A percentile compares a stretch with the other conserved stretches of the same genome.
phyloP scores from a whole-genome alignment of 2,888 invertebrate species.

The Heteropelma amictum region DNA sequence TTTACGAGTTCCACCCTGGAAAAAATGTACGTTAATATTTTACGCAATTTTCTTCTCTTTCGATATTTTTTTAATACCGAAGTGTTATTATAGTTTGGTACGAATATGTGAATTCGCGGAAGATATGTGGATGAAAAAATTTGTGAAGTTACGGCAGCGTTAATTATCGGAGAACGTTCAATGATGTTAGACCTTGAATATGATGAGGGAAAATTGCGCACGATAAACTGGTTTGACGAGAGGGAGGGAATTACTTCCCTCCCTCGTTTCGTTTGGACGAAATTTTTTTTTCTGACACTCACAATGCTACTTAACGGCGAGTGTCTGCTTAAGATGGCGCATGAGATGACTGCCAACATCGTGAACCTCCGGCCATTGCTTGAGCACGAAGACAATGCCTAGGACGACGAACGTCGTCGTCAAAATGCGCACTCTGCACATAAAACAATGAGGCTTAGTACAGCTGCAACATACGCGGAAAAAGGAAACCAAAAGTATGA shows the following conservation, averaged over 20 bases:
- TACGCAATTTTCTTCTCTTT: background rate
- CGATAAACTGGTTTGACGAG: too few species aligned
- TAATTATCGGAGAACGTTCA: too few species aligned
- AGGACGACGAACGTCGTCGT: constrained; percentile 90
- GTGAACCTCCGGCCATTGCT: constrained; percentile 93
- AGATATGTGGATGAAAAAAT: too few species aligned
- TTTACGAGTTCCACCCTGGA: constrained; percentile 58
- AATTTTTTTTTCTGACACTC: constrained; percentile 60
- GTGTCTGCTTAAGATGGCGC: constrained; percentile 87
- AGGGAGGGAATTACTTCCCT: too few species aligned
- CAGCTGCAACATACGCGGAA: constrained; percentile 76
- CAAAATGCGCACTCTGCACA: constrained; percentile 89
- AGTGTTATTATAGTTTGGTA: too few species aligned
- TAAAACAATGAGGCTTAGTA: constrained; percentile 78
- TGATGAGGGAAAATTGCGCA: too few species aligned
- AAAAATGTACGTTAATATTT: constrained; percentile 28
- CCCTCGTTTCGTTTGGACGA: constrained; percentile 56
- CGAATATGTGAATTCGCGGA: too few species aligned
- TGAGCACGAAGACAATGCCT: constrained; percentile 89
- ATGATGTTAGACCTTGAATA: too few species aligned
- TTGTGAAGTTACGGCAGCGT: too few species aligned
- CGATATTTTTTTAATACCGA: background rate
- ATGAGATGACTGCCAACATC: constrained; percentile 90
- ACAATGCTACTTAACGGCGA: constrained; percentile 84
- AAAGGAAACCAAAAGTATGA: constrained; percentile 72